phyloP scores from a whole-genome alignment of 2,797 vertebrate species.

The Fringilla coelebs region DNA sequence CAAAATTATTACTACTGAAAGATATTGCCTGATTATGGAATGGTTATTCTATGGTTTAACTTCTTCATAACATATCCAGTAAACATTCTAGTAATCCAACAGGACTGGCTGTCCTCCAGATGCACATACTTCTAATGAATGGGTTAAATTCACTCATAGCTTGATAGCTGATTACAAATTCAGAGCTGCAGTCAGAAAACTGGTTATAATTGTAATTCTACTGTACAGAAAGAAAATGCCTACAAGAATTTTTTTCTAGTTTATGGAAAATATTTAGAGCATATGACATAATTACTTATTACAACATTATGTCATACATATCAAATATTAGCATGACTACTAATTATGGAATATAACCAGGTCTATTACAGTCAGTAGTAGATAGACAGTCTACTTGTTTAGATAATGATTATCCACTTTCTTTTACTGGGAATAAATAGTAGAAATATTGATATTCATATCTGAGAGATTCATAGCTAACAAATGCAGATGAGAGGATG shows the following conservation, averaged over 20 bases:
- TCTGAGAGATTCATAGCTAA: background rate
- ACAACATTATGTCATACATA: background rate
- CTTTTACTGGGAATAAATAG: background rate
- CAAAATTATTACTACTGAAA: background rate
- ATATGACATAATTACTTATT: background rate
- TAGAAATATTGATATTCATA: background rate
- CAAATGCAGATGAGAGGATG: background rate
- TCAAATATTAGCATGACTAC: background rate
- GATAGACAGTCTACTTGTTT: background rate
- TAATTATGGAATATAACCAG: background rate
- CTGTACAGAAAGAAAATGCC: background rate
- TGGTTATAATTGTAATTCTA: background rate
- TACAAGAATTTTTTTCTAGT: background rate
- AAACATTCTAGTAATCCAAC: background rate
- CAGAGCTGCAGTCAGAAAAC: background rate
- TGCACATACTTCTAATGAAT: background rate
- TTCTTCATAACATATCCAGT: background rate
- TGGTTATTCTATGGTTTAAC: background rate
- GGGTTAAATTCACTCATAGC: background rate
- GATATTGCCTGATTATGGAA: background rate
- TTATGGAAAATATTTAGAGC: background rate
- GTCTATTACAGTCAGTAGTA: background rate
- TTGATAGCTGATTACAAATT: background rate
- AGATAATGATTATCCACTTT: background rate
- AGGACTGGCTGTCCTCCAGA: background rate